Percentiles rank a stretch among this genome's conserved stretches.
These are phyloP conservation scores for Merluccius polli DNA, from an alignment of 2,797 vertebrate genomes.

Conservation along the genomic window DNA sequence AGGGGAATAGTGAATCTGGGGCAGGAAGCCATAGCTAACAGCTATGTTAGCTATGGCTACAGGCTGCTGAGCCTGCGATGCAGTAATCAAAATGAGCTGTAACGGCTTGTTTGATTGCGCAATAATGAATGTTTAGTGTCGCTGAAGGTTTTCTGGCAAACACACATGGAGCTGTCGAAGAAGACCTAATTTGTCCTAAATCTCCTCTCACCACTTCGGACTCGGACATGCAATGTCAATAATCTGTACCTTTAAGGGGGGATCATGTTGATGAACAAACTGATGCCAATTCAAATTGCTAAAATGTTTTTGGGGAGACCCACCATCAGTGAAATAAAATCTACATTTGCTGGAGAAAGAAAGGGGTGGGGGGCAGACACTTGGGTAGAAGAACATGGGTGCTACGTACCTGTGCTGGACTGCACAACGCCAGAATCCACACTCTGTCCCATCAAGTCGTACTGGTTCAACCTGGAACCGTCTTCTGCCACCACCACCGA, in stretches of 20 bases:
- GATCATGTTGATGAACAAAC: too few relatives aligned
- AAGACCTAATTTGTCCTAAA: not conserved
- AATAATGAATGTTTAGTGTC: not conserved
- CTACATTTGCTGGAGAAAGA: not conserved
- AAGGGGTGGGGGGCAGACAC: not conserved
- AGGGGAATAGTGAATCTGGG: slow-evolving; percentile 61
- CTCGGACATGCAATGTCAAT: too few relatives aligned
- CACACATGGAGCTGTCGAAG: not conserved
- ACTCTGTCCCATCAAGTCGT: slow-evolving; percentile 92
- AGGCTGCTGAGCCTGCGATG: slow-evolving; percentile 28
- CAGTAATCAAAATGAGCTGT: slow-evolving; percentile 19
- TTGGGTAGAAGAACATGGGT: not conserved
- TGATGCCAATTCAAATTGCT: too few relatives aligned
- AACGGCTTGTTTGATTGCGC: not conserved
- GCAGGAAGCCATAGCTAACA: slow-evolving; percentile 38
- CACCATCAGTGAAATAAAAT: not conserved
- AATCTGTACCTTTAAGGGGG: too few relatives aligned
- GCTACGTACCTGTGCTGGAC: slow-evolving; percentile 90
- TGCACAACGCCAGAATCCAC: slow-evolving; percentile 96
- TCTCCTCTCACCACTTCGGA: too few relatives aligned
- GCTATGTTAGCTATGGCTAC: too few relatives aligned
- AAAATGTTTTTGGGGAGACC: not conserved
- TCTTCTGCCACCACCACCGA: slow-evolving; percentile 98
- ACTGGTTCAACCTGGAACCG: slow-evolving; percentile 94
- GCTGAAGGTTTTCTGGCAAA: slow-evolving; percentile 4